phyloP scores from a whole-genome alignment of 53 echinoderm and acorn worm genomes.

The Paracentrotus lividus region DNA sequence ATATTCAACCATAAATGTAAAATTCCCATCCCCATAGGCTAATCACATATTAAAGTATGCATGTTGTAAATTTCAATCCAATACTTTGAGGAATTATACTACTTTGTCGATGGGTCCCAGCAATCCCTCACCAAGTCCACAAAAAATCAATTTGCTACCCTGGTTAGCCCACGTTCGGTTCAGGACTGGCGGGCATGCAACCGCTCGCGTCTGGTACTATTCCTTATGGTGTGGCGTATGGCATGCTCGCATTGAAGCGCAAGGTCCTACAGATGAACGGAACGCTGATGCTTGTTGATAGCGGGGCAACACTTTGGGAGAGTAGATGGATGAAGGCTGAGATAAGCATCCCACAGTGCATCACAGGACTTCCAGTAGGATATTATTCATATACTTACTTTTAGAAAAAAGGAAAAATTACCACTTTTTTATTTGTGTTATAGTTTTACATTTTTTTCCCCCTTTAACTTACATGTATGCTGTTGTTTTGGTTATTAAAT shows the following conservation, averaged over 20 bases:
- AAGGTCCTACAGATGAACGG: conserved; percentile 55
- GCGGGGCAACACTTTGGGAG: conserved; percentile 68
- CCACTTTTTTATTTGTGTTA: too few species aligned
- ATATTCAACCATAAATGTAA: too few species aligned
- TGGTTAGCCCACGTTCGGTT: conserved; percentile 68
- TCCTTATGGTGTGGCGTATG: conserved; percentile 78
- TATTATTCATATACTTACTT: too few species aligned
- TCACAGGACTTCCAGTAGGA: conserved; percentile 87
- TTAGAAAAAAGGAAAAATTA: too few species aligned
- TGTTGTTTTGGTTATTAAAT: too few species aligned
- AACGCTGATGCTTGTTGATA: conserved; percentile 42
- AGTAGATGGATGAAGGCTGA: conserved; percentile 83
- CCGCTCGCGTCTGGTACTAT: conserved; percentile 89
- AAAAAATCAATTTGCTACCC: conserved; percentile 72
- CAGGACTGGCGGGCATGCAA: conserved; percentile 68
- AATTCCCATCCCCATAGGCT: too few species aligned
- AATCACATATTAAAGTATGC: too few species aligned
- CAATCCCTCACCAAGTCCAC: background rate
- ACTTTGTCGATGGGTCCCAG: conserved; percentile 75
- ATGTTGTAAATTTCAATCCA: too few species aligned
- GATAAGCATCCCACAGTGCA: conserved; percentile 78
- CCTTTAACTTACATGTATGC: too few species aligned
- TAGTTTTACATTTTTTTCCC: too few species aligned
- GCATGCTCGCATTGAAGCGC: conserved; percentile 68
- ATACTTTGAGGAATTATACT: conserved; percentile 78